Evolutionary conservation across 2,797 vertebrate species (phyloP), one percentile per base, ranked within the genome.

Genomic region (Triplophysa yarkandensis): DNA sequence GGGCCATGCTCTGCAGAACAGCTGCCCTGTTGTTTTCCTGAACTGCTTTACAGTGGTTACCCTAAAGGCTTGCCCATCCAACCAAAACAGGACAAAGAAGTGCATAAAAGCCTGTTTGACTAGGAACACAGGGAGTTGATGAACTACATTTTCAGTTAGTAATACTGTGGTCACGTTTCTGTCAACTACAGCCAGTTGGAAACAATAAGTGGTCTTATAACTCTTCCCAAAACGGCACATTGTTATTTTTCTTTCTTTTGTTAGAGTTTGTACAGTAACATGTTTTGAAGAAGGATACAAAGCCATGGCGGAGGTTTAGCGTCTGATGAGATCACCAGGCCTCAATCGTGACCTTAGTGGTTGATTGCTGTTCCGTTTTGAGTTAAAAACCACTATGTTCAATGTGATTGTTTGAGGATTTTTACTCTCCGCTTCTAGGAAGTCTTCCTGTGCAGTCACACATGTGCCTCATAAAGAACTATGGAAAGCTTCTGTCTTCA

Each of bases 21-120:
- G 79, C 81, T 81, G 81, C 61, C 70, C 74, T 71, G 70, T 71
- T 82, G 75, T 76, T 78, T 82, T 68, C 52, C 27, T 57, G 64
- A 78, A 74, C 66, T 77, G 70, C 60, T 58, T 79, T 81, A 32
- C 61, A 67, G 65, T 77, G 73, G 70, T 71, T 74, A 70, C 76
- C 62, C 57, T 60, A 66, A 70, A 46, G 32, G 66, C 43, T 68
- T 60, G 63, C 39, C 64, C 43, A 27, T 60, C 25, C 76, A 70
- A 70, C 62, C 64, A 74, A 74, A 58, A 68, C 30, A 61, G 39
- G 71, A 62, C 52, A 61, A 77, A 74, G 57, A 76, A 75, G 65
- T 68, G 28, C 21, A 48, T 25, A 41, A 57, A 63, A 30, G 23
- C 16, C 48, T 52, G 52, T 57, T 75, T n/a, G 6, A 43, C 27